Evolutionary conservation across 2,888 invertebrate species (phyloP).

Genomic region (Geotrupes spiniger): DNA sequence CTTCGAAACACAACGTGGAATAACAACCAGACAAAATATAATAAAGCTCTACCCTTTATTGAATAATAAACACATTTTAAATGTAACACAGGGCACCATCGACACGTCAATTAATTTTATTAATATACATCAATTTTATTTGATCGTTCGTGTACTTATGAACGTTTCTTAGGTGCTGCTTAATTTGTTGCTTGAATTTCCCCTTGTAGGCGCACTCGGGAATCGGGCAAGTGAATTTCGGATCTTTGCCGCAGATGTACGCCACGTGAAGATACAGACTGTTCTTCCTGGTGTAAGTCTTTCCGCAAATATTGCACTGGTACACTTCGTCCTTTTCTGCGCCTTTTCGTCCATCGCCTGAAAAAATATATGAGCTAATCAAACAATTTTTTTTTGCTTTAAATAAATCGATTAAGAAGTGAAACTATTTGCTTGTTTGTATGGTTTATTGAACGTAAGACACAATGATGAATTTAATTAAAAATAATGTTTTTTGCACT

Average conservation of each 20-base stretch:
- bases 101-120: not conserved
- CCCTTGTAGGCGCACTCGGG: conserved; percentile 29
- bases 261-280: conserved; percentile 28
- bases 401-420: no score
- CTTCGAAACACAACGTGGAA: no score
- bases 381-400: no score
- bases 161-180: conserved; percentile 22
- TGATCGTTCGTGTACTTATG: conserved; percentile 9
- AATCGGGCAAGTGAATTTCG: conserved; percentile 33
- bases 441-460: no score
- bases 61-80: not conserved
- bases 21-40: no score
- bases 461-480: no score
- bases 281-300: conserved; percentile 25
- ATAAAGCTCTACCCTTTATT: no score
- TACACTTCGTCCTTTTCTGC: no score
- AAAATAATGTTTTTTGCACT: no score
- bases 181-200: conserved; percentile 28
- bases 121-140: not conserved
- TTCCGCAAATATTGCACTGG: conserved; percentile 11
- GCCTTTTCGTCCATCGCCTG: no score
- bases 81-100: not conserved
- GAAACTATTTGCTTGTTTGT: no score
- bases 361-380: no score
- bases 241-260: conserved; percentile 35